A percentile compares a stretch with the other conserved stretches of the same genome.
These are phyloP conservation scores for Venturia canescens DNA, from an alignment of 1,140 invertebrate species.

Conservation along the genomic window DNA sequence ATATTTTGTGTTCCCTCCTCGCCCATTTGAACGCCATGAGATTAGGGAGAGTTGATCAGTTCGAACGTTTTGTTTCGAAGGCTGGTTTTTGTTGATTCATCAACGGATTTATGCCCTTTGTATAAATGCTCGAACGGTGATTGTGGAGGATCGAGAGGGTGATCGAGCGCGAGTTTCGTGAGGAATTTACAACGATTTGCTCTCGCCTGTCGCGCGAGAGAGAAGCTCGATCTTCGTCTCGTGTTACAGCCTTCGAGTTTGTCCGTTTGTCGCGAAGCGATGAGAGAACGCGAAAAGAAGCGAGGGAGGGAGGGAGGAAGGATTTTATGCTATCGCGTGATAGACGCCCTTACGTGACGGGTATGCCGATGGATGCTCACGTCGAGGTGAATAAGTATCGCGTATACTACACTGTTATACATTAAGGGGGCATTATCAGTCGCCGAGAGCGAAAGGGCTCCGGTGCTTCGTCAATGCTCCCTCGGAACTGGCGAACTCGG, in stretches of 20 bases:
- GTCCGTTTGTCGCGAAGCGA: background rate
- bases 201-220: conserved; percentile 15
- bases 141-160: background rate
- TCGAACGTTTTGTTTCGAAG: background rate
- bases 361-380: conserved; percentile 32
- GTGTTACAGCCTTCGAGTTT: conserved; percentile 14
- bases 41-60: background rate
- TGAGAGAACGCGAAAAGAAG: background rate
- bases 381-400: conserved; percentile 20
- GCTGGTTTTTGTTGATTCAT: background rate
- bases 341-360: conserved; percentile 41
- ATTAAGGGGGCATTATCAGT: background rate
- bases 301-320: background rate
- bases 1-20: too few relatives aligned
- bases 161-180: background rate
- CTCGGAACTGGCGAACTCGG: background rate
- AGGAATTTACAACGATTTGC: conserved; percentile 41
- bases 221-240: conserved; percentile 10
- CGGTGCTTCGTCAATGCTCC: background rate
- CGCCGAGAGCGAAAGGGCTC: background rate
- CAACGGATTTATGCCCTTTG: background rate
- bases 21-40: background rate
- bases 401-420: conserved; percentile 11
- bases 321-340: conserved; percentile 31
- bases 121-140: background rate